Base-by-base conservation (phyloP, 2,888 invertebrate species). In the Drosophila aldrichi region DNA sequence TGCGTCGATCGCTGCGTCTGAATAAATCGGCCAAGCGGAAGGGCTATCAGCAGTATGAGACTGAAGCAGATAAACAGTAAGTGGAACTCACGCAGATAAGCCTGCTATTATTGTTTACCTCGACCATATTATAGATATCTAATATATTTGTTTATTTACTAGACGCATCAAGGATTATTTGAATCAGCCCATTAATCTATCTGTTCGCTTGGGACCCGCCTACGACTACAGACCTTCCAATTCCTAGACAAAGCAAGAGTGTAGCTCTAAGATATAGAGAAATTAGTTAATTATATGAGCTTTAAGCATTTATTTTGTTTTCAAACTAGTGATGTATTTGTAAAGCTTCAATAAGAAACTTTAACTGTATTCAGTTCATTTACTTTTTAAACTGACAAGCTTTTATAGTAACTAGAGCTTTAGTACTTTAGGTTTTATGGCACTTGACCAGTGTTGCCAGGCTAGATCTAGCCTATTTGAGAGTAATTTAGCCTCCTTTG, bases 21-120 rank as follows among this genome's bases (percentile, higher is more conserved):
- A 91, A 90, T 73, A 91, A 91, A 62, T 91, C 91, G 61, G 85
- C 90, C 3, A 82, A 73, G 40, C 80, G 82, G 29, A 91, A 91
- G 63, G 91, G 91, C 46, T 91, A 91, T 81, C 82, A 78, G 51
- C 66, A 76, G 36, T 88, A 85, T 52, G 74, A 90, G 67, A 91
- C 66, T 56, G 91, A 90, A 43, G 90, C 88, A 66, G 91, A 91
- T 76, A 88, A 89, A 81, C 89, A 89, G 91, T 73, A 66, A 64
- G 79, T 70, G 51, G 20, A 67, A 36, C 12, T n/a, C 0, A 22
- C 29, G 29, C 1, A 63, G 88, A 82, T 82, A 84, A 87, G 85
- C 72, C 51, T 48, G n/a, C 3, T 49, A 56, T 32, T 69, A 29
- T 74, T 72, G 64, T 66, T 73, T 78, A 52, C 55, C 29, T 34